Percentiles rank a stretch among this genome's conserved stretches.
phyloP scores from a whole-genome alignment of 2,888 invertebrate genomes.

The Sphaeridia pumilis region DNA sequence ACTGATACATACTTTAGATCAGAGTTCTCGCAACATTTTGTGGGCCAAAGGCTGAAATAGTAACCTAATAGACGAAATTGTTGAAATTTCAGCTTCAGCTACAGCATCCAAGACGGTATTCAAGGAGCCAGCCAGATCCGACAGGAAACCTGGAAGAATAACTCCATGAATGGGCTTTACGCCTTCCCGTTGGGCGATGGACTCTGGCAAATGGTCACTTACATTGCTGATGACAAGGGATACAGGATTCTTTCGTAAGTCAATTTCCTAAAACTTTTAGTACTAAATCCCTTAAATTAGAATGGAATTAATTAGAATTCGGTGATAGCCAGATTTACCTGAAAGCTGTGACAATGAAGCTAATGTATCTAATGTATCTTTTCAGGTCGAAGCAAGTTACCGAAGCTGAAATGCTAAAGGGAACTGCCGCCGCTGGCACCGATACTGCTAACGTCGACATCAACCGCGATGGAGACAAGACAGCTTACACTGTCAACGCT shows the following conservation, averaged over 20 bases:
- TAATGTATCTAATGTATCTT: too few relatives aligned
- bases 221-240: constrained; percentile 24
- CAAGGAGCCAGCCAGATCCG: constrained; percentile 26
- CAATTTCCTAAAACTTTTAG: too few relatives aligned
- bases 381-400: constrained; percentile 10
- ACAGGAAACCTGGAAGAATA: constrained; percentile 25
- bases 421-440: constrained; percentile 4
- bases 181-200: constrained; percentile 18
- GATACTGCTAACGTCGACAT: constrained; percentile 25
- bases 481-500: constrained; percentile 26
- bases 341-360: too few relatives aligned
- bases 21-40: too few relatives aligned
- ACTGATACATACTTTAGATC: too few relatives aligned
- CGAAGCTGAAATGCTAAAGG: constrained; percentile 11
- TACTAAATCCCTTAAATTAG: too few relatives aligned
- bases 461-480: constrained; percentile 15
- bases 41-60: too few relatives aligned
- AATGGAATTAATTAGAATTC: too few relatives aligned
- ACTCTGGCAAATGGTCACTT: constrained; percentile 21
- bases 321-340: too few relatives aligned
- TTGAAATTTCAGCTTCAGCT: constrained; percentile 20
- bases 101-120: constrained; percentile 26
- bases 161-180: constrained; percentile 24
- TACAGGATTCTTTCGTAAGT: constrained; percentile 24
- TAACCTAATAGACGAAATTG: too few relatives aligned